Percentiles rank a stretch among this genome's conserved stretches.
phyloP scores from a whole-genome alignment of 2,888 invertebrate genomes.

The Phalera bucephala region DNA sequence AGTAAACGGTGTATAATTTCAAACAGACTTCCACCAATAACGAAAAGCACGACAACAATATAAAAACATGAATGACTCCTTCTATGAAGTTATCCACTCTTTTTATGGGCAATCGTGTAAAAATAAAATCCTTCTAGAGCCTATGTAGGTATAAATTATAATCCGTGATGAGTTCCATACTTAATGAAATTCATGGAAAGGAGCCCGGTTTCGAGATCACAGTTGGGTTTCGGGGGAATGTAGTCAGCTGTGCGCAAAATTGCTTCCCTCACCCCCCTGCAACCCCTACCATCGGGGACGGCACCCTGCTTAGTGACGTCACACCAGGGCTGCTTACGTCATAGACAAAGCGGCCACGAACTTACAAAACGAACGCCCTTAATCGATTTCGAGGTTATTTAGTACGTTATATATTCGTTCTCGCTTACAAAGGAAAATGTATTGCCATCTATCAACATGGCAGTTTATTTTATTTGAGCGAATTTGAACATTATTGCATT shows the following conservation, averaged over 20 bases:
- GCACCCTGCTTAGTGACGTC: constrained; percentile 64
- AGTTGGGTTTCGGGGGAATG: constrained; percentile 52
- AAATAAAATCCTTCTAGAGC: too few relatives aligned
- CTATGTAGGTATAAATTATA: constrained; percentile 15
- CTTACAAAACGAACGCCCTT: constrained; percentile 64
- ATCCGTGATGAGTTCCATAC: constrained; percentile 23
- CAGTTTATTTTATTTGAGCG: too few relatives aligned
- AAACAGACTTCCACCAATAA: neutral
- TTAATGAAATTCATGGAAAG: constrained; percentile 36
- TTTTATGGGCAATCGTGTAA: too few relatives aligned
- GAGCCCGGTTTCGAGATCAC: constrained; percentile 29
- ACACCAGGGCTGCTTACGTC: constrained; percentile 68
- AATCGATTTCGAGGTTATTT: constrained; percentile 68
- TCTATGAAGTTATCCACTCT: too few relatives aligned
- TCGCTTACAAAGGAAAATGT: constrained; percentile 7
- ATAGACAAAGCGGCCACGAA: constrained; percentile 64
- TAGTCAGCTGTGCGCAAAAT: constrained; percentile 76
- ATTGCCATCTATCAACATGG: neutral
- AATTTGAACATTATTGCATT: too few relatives aligned
- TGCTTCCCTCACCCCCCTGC: constrained; percentile 50
- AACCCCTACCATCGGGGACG: constrained; percentile 39
- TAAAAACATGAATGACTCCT: too few relatives aligned
- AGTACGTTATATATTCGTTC: constrained; percentile 30
- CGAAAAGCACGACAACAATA: too few relatives aligned
- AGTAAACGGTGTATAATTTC: too few relatives aligned